These are phyloP conservation scores for Drosophila pseudoananassae DNA, from an alignment of 1,140 invertebrate genomes.

Conservation along the genomic window DNA sequence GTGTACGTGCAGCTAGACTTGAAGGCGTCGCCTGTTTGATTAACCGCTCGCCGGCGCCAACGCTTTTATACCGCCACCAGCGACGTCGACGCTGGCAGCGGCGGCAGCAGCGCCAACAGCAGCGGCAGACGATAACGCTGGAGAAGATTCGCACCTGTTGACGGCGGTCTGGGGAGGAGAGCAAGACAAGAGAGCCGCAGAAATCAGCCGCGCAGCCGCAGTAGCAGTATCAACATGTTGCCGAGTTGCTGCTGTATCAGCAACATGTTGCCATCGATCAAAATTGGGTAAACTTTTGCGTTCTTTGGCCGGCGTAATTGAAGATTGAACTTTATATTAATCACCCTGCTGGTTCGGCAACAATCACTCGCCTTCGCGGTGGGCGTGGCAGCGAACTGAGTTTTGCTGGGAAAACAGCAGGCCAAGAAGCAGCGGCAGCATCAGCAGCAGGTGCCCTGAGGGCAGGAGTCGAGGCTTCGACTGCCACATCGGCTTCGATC, in stretches of 20 bases:
- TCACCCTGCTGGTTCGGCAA: conserved; percentile 66
- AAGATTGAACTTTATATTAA: conserved; percentile 77
- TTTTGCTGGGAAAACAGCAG: conserved; percentile 37
- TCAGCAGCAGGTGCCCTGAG: conserved; percentile 54
- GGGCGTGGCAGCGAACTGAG: conserved; percentile 58
- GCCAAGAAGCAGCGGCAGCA: conserved; percentile 7
- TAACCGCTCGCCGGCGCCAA: conserved; percentile 56
- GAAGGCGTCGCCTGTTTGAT: conserved; percentile 84
- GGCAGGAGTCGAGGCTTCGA: conserved; percentile 60
- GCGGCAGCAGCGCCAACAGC: conserved; percentile 23
- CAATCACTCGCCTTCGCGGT: conserved; percentile 60
- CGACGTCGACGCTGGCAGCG: conserved; percentile 7
- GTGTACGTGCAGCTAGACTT: conserved; percentile 84
- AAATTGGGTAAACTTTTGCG: conserved; percentile 16
- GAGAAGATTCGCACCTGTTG: conserved; percentile 6
- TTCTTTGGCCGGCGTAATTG: conserved; percentile 38
- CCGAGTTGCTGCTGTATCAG: conserved; percentile 27
- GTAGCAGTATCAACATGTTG: conserved; percentile 42
- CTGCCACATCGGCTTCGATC: conserved; percentile 53
- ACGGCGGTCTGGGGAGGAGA: conserved; percentile 10
- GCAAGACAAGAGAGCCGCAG: conserved; percentile 28
- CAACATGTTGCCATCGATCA: conserved; percentile 17
- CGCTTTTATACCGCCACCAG: conserved; percentile 73
- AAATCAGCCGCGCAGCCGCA: conserved; percentile 26
- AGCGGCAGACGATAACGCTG: conserved; percentile 2